phyloP scores from a whole-genome alignment of 2,797 vertebrate genomes.

The Malurus splendens region DNA sequence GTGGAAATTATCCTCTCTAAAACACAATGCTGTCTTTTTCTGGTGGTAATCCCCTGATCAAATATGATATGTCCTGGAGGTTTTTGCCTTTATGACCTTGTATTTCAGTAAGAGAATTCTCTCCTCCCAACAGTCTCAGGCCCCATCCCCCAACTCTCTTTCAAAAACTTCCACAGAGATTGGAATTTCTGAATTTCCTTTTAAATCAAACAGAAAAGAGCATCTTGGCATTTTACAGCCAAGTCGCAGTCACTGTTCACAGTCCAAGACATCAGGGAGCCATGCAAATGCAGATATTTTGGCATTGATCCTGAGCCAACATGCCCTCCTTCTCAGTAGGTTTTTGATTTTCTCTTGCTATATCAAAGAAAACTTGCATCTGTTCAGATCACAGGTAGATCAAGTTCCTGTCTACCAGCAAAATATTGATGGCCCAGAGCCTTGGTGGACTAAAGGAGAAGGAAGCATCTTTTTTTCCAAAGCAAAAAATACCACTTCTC shows the following conservation, averaged over 20 bases:
- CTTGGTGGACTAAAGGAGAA: background rate
- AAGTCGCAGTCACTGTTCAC: background rate
- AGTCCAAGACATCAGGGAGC: background rate
- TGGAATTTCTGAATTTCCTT: background rate
- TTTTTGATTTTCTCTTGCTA: background rate
- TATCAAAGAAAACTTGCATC: background rate
- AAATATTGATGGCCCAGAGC: background rate
- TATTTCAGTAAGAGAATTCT: background rate
- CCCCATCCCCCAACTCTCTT: fast-evolving
- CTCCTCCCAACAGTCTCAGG: fast-evolving
- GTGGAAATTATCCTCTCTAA: background rate
- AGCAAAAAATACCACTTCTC: background rate
- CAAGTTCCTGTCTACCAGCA: background rate
- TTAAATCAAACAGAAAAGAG: background rate
- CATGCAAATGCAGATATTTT: background rate
- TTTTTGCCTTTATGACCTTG: background rate
- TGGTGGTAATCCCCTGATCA: background rate
- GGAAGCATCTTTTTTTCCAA: background rate
- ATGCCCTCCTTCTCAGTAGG: background rate
- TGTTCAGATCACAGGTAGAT: background rate
- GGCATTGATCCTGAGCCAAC: background rate
- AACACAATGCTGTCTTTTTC: background rate
- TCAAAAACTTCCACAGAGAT: background rate
- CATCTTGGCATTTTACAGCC: background rate
- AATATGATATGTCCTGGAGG: background rate